These are phyloP conservation scores for Ceratoteleas bidentatus DNA, from an alignment of 1,140 invertebrate genomes.

Conservation along the genomic window DNA sequence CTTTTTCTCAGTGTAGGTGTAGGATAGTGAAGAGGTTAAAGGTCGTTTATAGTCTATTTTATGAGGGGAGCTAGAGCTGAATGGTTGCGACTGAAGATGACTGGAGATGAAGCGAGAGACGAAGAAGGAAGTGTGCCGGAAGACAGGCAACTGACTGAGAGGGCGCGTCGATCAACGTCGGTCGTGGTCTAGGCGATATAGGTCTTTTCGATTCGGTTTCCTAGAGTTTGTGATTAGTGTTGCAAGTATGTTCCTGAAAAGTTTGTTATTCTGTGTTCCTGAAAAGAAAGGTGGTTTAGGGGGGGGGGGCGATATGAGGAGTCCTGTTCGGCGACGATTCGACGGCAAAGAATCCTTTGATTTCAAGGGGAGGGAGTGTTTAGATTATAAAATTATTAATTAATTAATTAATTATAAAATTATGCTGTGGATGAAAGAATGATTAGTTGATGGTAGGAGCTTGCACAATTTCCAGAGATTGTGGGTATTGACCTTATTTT, in stretches of 20 bases:
- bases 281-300: constrained; percentile 15
- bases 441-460: no score
- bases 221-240: neutral
- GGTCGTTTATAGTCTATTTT: neutral
- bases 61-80: neutral
- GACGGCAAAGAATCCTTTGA: no score
- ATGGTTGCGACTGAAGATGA: neutral
- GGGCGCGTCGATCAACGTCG: neutral
- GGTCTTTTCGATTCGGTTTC: constrained; percentile 7
- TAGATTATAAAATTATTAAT: no score
- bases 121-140: constrained; percentile 27
- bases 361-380: no score
- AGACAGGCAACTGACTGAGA: constrained; percentile 52
- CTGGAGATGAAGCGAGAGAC: neutral
- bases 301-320: no score
- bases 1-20: no score
- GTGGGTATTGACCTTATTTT: no score
- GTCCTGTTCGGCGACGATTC: no score
- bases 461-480: no score
- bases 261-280: constrained; percentile 5
- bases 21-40: no score
- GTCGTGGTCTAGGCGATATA: constrained; percentile 8
- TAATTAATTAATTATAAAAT: no score
- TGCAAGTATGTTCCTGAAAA: neutral
- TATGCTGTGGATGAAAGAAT: no score